Conservation (phyloP, 2,113 vertebrate species). For the Argyrosomus japonicus region DNA sequence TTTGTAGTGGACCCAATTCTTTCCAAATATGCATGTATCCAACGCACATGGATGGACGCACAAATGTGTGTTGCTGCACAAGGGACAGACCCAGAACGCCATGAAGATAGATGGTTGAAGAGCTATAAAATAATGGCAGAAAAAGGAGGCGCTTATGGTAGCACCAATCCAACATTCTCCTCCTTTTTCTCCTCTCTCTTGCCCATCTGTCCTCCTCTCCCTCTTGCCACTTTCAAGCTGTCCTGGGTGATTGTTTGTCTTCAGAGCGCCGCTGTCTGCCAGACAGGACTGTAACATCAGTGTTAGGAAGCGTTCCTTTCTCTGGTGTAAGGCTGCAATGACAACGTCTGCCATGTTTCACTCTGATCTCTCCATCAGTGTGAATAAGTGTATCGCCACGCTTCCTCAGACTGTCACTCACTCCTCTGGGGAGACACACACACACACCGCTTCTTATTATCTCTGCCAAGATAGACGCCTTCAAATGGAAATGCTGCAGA, state of each 20-base stretch:
- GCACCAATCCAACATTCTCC: constrained; percentile 8
- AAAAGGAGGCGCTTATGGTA: constrained; percentile 32
- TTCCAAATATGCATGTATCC: not conserved
- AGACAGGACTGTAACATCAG: constrained; percentile 66
- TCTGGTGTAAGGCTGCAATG: constrained; percentile 77
- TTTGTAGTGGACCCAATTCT: not conserved
- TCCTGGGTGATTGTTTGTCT: constrained; percentile 65
- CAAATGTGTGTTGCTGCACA: not conserved
- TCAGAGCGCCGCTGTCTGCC: constrained; percentile 56
- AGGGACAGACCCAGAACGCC: not conserved
- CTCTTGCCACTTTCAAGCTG: constrained; percentile 37
- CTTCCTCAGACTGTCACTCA: constrained; percentile 82
- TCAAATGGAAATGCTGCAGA: constrained; percentile 72
- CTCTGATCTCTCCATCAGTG: constrained; percentile 85
- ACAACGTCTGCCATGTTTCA: constrained; percentile 81
- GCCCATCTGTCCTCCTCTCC: constrained; percentile 28
- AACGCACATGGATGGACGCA: too few species aligned
- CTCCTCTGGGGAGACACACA: constrained; percentile 70
- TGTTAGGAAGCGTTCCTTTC: constrained; percentile 68
- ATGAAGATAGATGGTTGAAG: not conserved
- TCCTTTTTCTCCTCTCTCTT: constrained; percentile 39
- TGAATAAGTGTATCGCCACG: constrained; percentile 75
- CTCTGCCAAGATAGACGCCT: constrained; percentile 63
- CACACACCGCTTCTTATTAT: constrained; percentile 68
- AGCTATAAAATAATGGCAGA: not conserved